Conservation (phyloP, 2,888 invertebrate species). For the Drosophila cognata region DNA sequence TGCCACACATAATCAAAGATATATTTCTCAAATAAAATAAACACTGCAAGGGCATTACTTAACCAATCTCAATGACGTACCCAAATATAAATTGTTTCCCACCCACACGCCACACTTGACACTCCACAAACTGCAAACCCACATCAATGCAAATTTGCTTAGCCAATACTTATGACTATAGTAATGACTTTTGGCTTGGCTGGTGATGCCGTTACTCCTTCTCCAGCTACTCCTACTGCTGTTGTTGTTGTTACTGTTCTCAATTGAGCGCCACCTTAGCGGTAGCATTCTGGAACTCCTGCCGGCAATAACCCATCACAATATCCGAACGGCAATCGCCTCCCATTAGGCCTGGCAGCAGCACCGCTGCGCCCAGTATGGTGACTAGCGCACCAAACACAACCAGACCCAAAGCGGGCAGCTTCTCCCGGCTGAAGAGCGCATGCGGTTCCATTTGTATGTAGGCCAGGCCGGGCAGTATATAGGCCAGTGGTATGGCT, state of each 20-base stretch:
- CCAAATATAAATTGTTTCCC: constrained; percentile 22
- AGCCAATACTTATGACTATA: constrained; percentile 49
- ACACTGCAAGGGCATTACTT: constrained; percentile 2
- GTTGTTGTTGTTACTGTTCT: not conserved
- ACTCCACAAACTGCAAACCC: constrained; percentile 20
- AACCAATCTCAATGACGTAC: not conserved
- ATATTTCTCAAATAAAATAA: not conserved
- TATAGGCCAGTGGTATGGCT: constrained; percentile 93
- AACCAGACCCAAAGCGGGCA: constrained; percentile 89
- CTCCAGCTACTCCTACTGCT: not conserved
- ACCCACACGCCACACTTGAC: not conserved
- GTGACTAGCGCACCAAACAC: constrained; percentile 87
- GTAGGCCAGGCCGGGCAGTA: constrained; percentile 92
- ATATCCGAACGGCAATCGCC: constrained; percentile 85
- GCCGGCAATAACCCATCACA: constrained; percentile 84
- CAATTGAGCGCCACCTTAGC: constrained; percentile 50
- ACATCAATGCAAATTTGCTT: constrained; percentile 49
- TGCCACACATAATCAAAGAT: not conserved
- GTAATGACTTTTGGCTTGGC: constrained; percentile 61
- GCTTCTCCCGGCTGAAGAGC: constrained; percentile 88
- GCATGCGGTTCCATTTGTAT: constrained; percentile 90
- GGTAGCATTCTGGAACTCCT: constrained; percentile 75
- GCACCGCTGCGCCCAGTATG: constrained; percentile 83
- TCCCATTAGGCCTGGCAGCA: constrained; percentile 83
- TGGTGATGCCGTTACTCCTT: constrained; percentile 3